Percentiles rank a stretch among this genome's conserved stretches.
These are phyloP conservation scores for Nannoperca obscura DNA, from an alignment of 2,797 vertebrate species.

Conservation along the genomic window DNA sequence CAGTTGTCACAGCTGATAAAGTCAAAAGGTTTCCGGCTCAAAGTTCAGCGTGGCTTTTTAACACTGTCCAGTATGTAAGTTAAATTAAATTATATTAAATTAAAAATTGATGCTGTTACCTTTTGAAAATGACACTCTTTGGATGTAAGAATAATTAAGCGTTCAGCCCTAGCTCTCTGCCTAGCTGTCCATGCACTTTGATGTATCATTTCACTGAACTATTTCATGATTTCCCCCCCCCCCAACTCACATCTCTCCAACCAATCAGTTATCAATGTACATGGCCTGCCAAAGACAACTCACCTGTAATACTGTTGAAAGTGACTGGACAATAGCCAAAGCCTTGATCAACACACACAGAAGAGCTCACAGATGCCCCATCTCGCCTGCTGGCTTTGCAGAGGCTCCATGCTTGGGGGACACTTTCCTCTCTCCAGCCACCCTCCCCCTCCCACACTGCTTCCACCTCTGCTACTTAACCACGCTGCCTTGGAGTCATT, in stretches of 20 bases:
- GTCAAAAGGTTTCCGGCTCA: background rate
- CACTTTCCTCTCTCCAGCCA: constrained; percentile 10
- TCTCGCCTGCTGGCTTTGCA: constrained; percentile 48
- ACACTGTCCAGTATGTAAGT: background rate
- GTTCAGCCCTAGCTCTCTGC: background rate
- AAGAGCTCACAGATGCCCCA: constrained; percentile 32
- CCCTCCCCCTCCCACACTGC: constrained; percentile 16
- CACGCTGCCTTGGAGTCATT: constrained; percentile 82
- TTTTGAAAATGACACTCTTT: background rate
- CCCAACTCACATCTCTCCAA: constrained; percentile 23
- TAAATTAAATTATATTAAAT: background rate
- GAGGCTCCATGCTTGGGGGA: constrained; percentile 29
- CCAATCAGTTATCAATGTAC: constrained; percentile 71
- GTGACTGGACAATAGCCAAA: constrained; percentile 60
- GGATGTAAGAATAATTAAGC: background rate
- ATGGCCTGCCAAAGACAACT: constrained; percentile 65
- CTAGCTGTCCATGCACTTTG: background rate
- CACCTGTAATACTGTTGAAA: constrained; percentile 64
- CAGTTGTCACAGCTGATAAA: background rate
- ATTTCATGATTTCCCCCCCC: constrained; percentile 11
- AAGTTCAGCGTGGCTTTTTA: background rate
- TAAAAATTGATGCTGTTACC: background rate
- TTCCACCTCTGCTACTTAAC: constrained; percentile 49
- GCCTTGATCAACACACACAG: constrained; percentile 64
- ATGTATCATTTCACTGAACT: background rate